Base-by-base conservation (phyloP, 2,113 vertebrate genomes). In the Ahaetulla prasina region DNA sequence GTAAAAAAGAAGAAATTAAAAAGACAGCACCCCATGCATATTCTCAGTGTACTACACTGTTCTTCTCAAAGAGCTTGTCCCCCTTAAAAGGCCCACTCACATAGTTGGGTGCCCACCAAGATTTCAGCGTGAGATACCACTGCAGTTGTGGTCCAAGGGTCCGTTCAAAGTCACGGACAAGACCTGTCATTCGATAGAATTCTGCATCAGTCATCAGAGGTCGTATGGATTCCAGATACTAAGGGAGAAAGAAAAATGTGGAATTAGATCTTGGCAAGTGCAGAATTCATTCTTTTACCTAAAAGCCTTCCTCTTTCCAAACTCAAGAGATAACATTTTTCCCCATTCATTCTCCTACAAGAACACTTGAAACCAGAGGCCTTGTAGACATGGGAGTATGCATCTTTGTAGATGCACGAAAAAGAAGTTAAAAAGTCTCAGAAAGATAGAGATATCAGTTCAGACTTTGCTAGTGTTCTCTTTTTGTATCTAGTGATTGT, bases 91-190 rank as follows among this genome's bases (percentile, higher is more conserved):
- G 16, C 2, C 35, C 55, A 98, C 98, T 98, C 96, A 99, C 98
- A 6, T 99, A 99, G 95, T 99, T 99, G 92, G 98, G 93, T 14
- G 98, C 97, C 98, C 98, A 99, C 96, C 98, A 98, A 80, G 98
- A 98, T 95, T 99, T 99, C 91, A 99, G 98, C 68, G 97, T 97
- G 93, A 99, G 98, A 95, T 99, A 98, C 98, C 98, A 98, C 97
- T 99, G 98, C 93, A 98, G 96, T 1, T 97, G 97, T 12, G 98
- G 97, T 0, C 98, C 98, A 1, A 98, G 96, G 86, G 97, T 96
- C 94, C 94, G 95, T 96, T 99, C 98, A 89, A 99, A 99, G 52
- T 98, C 98, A 25, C 95, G 91, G 0, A 98, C 98, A 86, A 98
- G 96, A 5, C 85, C 93, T 0, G 95, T 92, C 93, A 96, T 98